Percentiles rank a stretch among this genome's conserved stretches.
phyloP scores from a whole-genome alignment of 2,113 vertebrate species.

The Crotalus helleri region DNA sequence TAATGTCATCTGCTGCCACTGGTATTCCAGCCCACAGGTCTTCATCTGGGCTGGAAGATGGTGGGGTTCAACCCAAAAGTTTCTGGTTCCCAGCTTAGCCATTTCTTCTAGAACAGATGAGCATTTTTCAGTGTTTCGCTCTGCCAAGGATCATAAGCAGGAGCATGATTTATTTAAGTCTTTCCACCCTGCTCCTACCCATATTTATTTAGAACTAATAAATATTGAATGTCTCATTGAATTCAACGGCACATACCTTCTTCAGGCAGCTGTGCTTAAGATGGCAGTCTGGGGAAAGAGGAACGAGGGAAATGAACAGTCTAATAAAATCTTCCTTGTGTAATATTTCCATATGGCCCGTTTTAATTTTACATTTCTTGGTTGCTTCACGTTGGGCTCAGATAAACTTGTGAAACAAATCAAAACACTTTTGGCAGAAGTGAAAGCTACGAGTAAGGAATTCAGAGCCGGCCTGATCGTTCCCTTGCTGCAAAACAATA shows the following conservation, averaged over 20 bases:
- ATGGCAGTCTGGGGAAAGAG: background rate
- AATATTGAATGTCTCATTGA: background rate
- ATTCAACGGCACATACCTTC: background rate
- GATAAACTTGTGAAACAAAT: background rate
- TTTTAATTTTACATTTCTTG: background rate
- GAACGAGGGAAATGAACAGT: background rate
- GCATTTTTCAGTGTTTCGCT: too few relatives aligned
- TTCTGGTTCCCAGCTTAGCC: background rate
- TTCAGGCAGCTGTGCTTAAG: background rate
- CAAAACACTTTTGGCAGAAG: background rate
- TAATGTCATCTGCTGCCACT: background rate
- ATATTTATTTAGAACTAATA: background rate
- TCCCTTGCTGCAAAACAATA: background rate
- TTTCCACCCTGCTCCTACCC: constrained; percentile 7
- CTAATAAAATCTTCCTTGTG: background rate
- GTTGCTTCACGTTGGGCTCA: background rate
- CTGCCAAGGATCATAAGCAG: constrained; percentile 33
- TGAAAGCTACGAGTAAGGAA: background rate
- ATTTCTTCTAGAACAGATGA: background rate
- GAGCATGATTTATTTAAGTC: constrained; percentile 57
- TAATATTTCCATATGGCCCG: background rate
- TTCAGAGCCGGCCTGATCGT: background rate
- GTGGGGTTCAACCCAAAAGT: background rate
- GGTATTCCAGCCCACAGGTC: background rate
- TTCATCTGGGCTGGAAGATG: background rate